A percentile compares a stretch with the other conserved stretches of the same genome.
phyloP scores from a whole-genome alignment of 2,797 vertebrate genomes.

The Sebastes diaconus region DNA sequence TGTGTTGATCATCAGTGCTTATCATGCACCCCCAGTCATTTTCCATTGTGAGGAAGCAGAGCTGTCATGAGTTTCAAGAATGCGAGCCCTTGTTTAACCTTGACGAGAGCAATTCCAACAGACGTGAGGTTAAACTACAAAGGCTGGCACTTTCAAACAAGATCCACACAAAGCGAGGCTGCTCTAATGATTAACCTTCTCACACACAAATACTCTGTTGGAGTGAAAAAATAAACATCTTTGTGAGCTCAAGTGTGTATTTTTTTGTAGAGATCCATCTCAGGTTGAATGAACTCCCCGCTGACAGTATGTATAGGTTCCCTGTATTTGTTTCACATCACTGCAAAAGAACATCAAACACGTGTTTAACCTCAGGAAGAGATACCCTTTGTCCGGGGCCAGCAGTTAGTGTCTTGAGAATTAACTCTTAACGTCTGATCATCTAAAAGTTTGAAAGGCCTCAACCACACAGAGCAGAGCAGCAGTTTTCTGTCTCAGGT shows the following conservation, averaged over 20 bases:
- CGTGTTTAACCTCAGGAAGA: neutral
- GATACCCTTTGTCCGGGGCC: neutral
- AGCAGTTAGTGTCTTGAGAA: neutral
- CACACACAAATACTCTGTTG: neutral
- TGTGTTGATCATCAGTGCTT: neutral
- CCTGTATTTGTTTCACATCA: constrained; percentile 42
- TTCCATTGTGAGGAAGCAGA: constrained; percentile 17
- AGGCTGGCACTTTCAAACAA: constrained; percentile 37
- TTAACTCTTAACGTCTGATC: neutral
- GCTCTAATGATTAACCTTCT: constrained; percentile 64
- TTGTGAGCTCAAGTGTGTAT: constrained; percentile 35
- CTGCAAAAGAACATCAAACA: constrained; percentile 67
- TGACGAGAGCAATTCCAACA: constrained; percentile 7
- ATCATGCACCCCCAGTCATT: constrained; percentile 31
- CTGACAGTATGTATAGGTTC: constrained; percentile 46
- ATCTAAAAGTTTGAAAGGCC: neutral
- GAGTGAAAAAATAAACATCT: constrained; percentile 4
- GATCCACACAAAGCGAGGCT: constrained; percentile 45
- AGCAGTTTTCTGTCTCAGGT: neutral
- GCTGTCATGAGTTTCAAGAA: constrained; percentile 3
- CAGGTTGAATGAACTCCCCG: constrained; percentile 19
- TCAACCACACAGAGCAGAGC: neutral
- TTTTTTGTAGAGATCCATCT: constrained; percentile 19
- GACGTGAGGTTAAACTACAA: constrained; percentile 37
- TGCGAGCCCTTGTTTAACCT: constrained; percentile 21